Base-by-base conservation (phyloP, 2,888 invertebrate genomes). In the Camponotus fellah region DNA sequence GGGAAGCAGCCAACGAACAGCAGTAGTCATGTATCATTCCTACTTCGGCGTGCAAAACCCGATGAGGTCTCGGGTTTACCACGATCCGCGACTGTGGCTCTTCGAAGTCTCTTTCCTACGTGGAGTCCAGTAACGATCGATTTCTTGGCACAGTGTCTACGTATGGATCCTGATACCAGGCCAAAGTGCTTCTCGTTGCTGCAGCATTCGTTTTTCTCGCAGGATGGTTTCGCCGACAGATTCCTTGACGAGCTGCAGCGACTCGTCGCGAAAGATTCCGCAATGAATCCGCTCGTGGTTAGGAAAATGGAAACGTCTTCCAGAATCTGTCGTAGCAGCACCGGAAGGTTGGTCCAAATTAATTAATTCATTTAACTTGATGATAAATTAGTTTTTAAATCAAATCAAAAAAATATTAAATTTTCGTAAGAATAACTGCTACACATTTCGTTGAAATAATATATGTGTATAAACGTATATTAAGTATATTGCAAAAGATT, bases 201-300 rank as follows among this genome's bases (percentile, higher is more conserved):
- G 10, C 95, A 96, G 66, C 97, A 97, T 92, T 94, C 95, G 84
- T 96, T 97, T 91, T 97, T 97, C 93, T 95, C 95, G 2, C 96
- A 96, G 85, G 97, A 97, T 71, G 95, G 96, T 37, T 97, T 97
- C 90, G 95, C 96, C 9, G 96, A 97, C 34, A 96, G 95, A 84
- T 97, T 97, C 92, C 95, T 96, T n/a, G 96, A 96, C 0, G 96
- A 97, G 85, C 94, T 97, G 6, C 95, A 96, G 65, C 96, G 96
- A 85, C 96, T 96, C 93, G 95, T 97, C 14, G 96, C 96, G 49
- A 96, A 96, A 90, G 97, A 97, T 91, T 95, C 96, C 85, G 96
- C 96, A 91, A 95, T 92, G 8, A 96, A 96, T 92, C 96, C 96
- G 0, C 91, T 96, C 40, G 89, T 96, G 69, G 88, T 95, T 37